Evolutionary conservation across 2,888 invertebrate genomes (phyloP).

Genomic region (Microplitis manilae): DNA sequence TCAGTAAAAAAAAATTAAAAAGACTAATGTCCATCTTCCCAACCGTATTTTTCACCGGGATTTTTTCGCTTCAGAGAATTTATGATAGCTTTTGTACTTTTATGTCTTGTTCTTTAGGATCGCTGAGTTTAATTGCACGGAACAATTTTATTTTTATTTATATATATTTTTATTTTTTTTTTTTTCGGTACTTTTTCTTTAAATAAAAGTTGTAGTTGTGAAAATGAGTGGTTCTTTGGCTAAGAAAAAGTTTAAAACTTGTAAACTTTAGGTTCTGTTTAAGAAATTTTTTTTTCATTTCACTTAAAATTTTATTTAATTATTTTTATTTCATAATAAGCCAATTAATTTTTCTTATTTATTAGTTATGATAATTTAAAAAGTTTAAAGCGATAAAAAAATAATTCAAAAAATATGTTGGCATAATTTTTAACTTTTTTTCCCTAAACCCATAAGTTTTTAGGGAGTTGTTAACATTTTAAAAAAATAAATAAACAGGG

Average conservation of each 20-base stretch:
- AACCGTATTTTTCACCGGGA: neutral
- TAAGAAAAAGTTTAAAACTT: slow-evolving; percentile 21
- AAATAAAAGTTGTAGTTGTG: slow-evolving; percentile 20
- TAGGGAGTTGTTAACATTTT: neutral
- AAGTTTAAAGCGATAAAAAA: neutral
- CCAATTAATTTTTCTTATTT: neutral
- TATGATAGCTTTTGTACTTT: neutral
- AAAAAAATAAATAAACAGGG: neutral
- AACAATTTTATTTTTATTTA: slow-evolving; percentile 4
- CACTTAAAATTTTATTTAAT: neutral
- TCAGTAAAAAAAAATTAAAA: slow-evolving; percentile 12
- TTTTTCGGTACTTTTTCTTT: neutral
- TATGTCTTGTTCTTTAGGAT: neutral
- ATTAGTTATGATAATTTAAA: neutral
- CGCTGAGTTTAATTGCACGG: neutral
- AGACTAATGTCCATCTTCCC: slow-evolving; percentile 13
- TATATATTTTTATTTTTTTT: neutral
- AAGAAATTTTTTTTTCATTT: neutral
- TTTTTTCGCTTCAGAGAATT: neutral
- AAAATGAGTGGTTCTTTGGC: slow-evolving; percentile 10
- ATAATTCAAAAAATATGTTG: neutral
- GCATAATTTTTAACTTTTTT: too few relatives aligned
- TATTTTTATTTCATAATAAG: neutral
- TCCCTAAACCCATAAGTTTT: too few relatives aligned
- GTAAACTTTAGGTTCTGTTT: neutral